phyloP scores from a whole-genome alignment of 2,888 invertebrate species.

The Orthosia cruda region DNA sequence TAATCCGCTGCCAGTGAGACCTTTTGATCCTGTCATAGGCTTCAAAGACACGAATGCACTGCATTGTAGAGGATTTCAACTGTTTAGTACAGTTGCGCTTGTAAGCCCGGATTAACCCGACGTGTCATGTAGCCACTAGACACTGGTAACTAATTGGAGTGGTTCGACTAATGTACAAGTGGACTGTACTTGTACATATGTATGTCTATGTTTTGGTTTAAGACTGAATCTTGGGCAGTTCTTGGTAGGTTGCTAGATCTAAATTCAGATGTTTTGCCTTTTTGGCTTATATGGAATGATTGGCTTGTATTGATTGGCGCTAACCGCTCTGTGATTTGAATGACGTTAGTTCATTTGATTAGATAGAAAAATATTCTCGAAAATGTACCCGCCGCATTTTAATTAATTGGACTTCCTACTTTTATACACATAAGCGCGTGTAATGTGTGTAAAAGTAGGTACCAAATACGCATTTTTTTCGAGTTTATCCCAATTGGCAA shows the following conservation, averaged over 20 bases:
- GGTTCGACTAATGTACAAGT: slow-evolving; percentile 78
- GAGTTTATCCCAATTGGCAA: background rate
- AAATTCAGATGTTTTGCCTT: background rate
- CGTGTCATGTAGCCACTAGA: slow-evolving; percentile 87
- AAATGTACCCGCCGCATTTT: too few species aligned
- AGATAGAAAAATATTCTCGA: too few species aligned
- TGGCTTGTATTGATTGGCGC: too few species aligned
- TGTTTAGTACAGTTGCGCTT: slow-evolving; percentile 83
- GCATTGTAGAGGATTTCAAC: slow-evolving; percentile 83
- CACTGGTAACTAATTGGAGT: slow-evolving; percentile 84
- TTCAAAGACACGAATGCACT: slow-evolving; percentile 88
- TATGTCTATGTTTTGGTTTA: slow-evolving; percentile 18
- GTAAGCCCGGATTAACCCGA: slow-evolving; percentile 86
- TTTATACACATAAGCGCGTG: too few species aligned
- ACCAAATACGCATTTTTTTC: too few species aligned
- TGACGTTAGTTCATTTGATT: background rate
- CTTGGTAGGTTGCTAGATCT: background rate
- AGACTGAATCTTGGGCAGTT: background rate
- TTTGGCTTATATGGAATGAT: background rate
- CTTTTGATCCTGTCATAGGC: slow-evolving; percentile 89
- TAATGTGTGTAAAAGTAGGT: too few species aligned
- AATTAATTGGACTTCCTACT: too few species aligned
- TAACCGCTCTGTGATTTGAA: accelerated
- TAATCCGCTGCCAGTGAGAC: slow-evolving; percentile 71
- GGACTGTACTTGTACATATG: slow-evolving; percentile 59